Conservation (phyloP, 2,113 vertebrate genomes). For the Labeo catla region DNA sequence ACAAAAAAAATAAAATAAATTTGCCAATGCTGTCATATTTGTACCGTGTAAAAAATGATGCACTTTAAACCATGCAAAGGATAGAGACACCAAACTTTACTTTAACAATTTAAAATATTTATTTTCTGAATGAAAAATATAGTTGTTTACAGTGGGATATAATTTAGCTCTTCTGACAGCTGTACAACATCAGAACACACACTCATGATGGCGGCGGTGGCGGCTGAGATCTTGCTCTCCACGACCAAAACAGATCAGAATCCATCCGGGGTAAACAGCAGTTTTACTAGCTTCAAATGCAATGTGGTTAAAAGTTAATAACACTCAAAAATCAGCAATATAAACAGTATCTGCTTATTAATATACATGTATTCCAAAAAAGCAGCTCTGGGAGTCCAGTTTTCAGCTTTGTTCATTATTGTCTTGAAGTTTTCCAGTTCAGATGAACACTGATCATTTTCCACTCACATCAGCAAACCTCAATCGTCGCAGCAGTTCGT, state of each 20-base stretch:
- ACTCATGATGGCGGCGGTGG: not conserved
- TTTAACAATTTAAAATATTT: constrained; percentile 39
- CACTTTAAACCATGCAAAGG: not conserved
- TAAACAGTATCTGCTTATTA: constrained; percentile 29
- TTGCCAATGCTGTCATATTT: not conserved
- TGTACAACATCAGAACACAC: not conserved
- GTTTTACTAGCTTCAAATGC: not conserved
- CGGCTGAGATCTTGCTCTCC: not conserved
- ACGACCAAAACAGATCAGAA: not conserved
- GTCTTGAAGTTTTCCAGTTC: constrained; percentile 29
- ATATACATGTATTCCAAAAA: constrained; percentile 47
- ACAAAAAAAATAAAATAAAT: not conserved
- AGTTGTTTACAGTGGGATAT: constrained; percentile 37
- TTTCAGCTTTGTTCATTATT: constrained; percentile 23
- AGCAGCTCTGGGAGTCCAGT: constrained; percentile 47
- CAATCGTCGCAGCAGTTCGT: not conserved
- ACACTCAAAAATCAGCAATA: constrained; percentile 34
- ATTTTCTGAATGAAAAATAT: constrained; percentile 46
- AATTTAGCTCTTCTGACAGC: constrained; percentile 31
- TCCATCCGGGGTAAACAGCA: not conserved
- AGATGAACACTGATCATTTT: constrained; percentile 12
- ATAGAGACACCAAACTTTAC: not conserved
- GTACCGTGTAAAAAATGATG: not conserved
- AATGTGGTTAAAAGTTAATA: constrained; percentile 15
- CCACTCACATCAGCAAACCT: not conserved